Percentiles rank a stretch among this genome's conserved stretches.
phyloP scores from a whole-genome alignment of 2,797 vertebrate genomes.

The Knipowitschia caucasica region DNA sequence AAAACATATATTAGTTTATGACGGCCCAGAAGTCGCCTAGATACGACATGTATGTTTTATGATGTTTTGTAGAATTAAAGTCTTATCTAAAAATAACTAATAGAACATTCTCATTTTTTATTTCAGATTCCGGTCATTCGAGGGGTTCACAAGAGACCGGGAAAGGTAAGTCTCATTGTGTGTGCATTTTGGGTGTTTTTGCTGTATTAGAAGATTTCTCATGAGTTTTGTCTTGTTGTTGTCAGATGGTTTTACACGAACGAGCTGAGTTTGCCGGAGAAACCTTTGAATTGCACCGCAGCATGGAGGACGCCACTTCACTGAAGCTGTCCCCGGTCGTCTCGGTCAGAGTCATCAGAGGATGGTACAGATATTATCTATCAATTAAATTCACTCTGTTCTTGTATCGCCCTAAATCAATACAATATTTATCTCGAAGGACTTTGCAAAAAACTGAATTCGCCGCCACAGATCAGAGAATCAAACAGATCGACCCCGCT shows the following conservation, averaged over 20 bases:
- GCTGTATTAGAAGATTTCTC: not conserved
- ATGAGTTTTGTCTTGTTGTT: too few relatives aligned
- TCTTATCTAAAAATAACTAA: too few relatives aligned
- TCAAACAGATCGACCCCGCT: too few relatives aligned
- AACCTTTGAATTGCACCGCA: conserved; percentile 78
- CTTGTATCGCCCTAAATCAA: too few relatives aligned
- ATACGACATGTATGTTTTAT: too few relatives aligned
- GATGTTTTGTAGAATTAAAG: too few relatives aligned
- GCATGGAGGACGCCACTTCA: conserved; percentile 80
- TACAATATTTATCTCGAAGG: too few relatives aligned
- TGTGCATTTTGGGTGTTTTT: not conserved
- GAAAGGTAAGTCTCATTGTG: conserved; percentile 85
- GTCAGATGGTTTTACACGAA: conserved; percentile 84
- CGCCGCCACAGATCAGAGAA: too few relatives aligned
- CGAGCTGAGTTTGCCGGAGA: conserved; percentile 73
- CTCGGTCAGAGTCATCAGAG: conserved; percentile 85
- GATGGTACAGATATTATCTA: conserved; percentile 89
- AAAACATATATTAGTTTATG: too few relatives aligned
- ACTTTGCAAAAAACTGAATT: too few relatives aligned
- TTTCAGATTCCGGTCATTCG: conserved; percentile 57
- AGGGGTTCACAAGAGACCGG: conserved; percentile 88
- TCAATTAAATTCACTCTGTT: too few relatives aligned
- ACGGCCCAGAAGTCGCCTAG: too few relatives aligned
- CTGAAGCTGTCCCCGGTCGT: conserved; percentile 84
- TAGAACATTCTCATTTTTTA: conserved; percentile 12